Evolutionary conservation across 2,797 vertebrate genomes (phyloP).

Genomic region (Tragopan temminckii): DNA sequence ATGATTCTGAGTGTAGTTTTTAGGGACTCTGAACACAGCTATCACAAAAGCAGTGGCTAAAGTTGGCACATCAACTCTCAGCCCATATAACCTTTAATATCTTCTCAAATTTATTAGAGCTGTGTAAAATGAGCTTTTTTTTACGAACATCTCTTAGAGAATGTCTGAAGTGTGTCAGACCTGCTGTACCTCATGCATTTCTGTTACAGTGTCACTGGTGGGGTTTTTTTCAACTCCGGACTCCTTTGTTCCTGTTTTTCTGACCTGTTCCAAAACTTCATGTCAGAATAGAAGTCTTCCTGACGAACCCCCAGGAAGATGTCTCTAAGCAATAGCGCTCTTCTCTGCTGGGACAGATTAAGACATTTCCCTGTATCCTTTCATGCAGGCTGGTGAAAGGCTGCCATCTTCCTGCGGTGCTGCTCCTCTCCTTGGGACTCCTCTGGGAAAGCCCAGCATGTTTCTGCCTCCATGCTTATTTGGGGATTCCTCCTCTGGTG

Average conservation of each 20-base stretch:
- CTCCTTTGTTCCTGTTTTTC: neutral
- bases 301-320: neutral
- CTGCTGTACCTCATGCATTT: neutral
- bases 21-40: neutral
- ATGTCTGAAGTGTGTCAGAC: neutral
- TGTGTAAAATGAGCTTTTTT: neutral
- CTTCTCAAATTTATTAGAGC: neutral
- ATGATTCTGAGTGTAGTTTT: neutral
- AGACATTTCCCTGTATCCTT: neutral
- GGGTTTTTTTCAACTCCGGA: neutral
- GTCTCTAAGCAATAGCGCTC: too few species aligned
- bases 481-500: neutral
- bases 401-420: neutral
- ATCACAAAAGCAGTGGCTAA: accelerated
- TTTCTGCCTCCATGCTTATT: neutral
- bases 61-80: neutral
- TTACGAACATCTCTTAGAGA: too few species aligned
- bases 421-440: neutral
- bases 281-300: neutral
- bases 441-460: neutral
- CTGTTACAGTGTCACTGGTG: neutral
- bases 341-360: neutral
- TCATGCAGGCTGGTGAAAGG: neutral
- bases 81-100: neutral
- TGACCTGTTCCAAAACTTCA: neutral